A percentile compares a stretch with the other conserved stretches of the same genome.
phyloP scores from a whole-genome alignment of 2,888 invertebrate species.

The Ctenicera cuprea region DNA sequence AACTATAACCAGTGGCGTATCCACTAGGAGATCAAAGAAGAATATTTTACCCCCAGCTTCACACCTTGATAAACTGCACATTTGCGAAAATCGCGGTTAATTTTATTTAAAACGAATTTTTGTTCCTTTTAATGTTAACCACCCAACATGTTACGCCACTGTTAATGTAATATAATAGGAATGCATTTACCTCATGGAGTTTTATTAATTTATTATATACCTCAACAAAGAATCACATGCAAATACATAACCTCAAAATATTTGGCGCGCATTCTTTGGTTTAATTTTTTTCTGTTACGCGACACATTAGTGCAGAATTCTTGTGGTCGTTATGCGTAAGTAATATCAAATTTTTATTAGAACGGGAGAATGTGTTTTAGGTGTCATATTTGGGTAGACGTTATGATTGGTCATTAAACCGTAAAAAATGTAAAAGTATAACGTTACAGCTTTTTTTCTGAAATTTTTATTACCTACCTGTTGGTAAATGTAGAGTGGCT shows the following conservation, averaged over 20 bases:
- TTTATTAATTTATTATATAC: slow-evolving; percentile 7
- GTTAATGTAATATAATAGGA: slow-evolving; percentile 31
- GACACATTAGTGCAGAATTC: slow-evolving; percentile 31
- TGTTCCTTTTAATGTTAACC: no score
- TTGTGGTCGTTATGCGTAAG: slow-evolving; percentile 37
- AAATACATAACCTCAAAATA: slow-evolving; percentile 46
- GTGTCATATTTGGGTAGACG: slow-evolving; percentile 15
- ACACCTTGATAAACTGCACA: no score
- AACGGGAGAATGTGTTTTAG: slow-evolving; percentile 3
- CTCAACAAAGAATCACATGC: slow-evolving; percentile 35
- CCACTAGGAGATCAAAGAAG: no score
- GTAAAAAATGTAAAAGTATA: slow-evolving; percentile 19
- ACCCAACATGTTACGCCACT: no score
- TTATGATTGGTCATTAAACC: slow-evolving; percentile 6
- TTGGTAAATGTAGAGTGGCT: slow-evolving; percentile 77
- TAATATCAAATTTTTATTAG: slow-evolving; percentile 37
- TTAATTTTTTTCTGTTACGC: slow-evolving; percentile 36
- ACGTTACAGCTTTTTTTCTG: neutral
- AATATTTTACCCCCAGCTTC: no score
- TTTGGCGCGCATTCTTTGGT: slow-evolving; percentile 45
- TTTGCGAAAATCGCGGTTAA: no score
- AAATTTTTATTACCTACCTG: slow-evolving; percentile 72
- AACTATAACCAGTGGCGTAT: no score
- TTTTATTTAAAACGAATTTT: no score
- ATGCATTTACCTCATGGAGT: neutral